Percentiles rank a stretch among this genome's conserved stretches.
Evolutionary conservation across 92 coral and sea anemone species (phyloP).

Genomic region (Muricea muricata): DNA sequence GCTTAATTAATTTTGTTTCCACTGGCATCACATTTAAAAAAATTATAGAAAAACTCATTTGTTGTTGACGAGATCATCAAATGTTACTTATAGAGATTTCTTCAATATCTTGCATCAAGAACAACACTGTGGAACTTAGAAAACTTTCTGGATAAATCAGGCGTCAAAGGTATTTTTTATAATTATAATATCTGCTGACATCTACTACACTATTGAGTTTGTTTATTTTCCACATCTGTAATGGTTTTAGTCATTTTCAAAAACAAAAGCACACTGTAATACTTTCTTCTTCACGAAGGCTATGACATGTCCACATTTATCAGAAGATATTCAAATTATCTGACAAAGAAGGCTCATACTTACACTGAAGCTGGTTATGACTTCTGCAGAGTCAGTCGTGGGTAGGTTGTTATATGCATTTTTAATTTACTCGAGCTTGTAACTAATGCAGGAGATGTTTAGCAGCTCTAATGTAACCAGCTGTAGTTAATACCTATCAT

Average conservation of each 20-base stretch:
- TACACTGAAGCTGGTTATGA: conserved; percentile 96
- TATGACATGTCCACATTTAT: conserved; percentile 99
- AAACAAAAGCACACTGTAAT: no score
- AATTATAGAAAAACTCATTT: no score
- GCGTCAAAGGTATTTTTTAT: conserved; percentile 86
- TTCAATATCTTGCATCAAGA: conserved; percentile 97
- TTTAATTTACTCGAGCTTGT: no score
- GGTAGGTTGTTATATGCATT: conserved; percentile 64
- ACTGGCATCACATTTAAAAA: no score
- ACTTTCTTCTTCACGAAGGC: conserved; percentile 47
- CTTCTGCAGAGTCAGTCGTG: conserved; percentile 89
- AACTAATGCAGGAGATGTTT: no score
- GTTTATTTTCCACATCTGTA: no score
- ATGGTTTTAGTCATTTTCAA: no score
- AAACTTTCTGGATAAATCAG: conserved; percentile 89
- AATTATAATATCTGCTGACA: no score
- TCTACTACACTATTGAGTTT: no score
- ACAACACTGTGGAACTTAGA: conserved; percentile 84
- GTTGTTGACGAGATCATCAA: not conserved
- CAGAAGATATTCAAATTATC: conserved; percentile 81
- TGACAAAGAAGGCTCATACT: conserved; percentile 85
- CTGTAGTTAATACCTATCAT: no score
- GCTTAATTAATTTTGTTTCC: no score
- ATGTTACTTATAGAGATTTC: conserved; percentile 68
- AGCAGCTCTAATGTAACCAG: no score